Base-by-base conservation (phyloP, 1,140 invertebrate species). In the Philaenus spumarius region DNA sequence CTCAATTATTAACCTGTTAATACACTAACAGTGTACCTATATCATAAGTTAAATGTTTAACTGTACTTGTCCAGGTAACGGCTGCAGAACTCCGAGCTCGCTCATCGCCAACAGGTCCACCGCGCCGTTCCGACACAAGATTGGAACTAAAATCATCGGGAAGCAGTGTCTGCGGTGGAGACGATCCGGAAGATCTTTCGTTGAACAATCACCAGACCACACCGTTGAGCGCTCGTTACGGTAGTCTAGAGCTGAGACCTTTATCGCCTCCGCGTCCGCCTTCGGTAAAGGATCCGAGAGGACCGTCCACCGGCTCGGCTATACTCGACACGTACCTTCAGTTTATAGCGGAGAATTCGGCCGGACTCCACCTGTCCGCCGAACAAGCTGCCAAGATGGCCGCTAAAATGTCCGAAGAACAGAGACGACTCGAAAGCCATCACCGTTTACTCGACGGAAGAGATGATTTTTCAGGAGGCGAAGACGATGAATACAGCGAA, bases 241-340 rank as follows among this genome's bases (percentile, higher is more conserved):
- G 63, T 30, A 55, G 57, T 9, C 46, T 66, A 1, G 63, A 66
- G 34, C 61, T 66, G 46, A 34, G 61, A 26, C 58, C 65, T 2
- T 55, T 66, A 12, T 63, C 61, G 2, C 65, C 65, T 2, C 59
- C 56, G 1, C 19, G 34, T 23, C 55, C 57, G 2, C 62, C 60
- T 2, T 30, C 26, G 2, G 46, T 52, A 40, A 61, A 61, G 40
- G 52, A 59, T 12, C 42, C 43, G 2, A 46, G 58, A 12, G 67
- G 77, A 5, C 61, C 65, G 62, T 69, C 78, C 61, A 79, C 83
- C 24, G 86, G 87, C 1, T 90, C 87, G 1, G 85, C 86, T 0
- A 79, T 93, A 26, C 68, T 92, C 17, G 89, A 92, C 69, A 90
- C 89, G 1, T 92, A 91, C 68, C 75, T 93, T 15, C 88, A 91